Base-by-base conservation (phyloP, 2,888 invertebrate genomes). In the Eulithis testata region DNA sequence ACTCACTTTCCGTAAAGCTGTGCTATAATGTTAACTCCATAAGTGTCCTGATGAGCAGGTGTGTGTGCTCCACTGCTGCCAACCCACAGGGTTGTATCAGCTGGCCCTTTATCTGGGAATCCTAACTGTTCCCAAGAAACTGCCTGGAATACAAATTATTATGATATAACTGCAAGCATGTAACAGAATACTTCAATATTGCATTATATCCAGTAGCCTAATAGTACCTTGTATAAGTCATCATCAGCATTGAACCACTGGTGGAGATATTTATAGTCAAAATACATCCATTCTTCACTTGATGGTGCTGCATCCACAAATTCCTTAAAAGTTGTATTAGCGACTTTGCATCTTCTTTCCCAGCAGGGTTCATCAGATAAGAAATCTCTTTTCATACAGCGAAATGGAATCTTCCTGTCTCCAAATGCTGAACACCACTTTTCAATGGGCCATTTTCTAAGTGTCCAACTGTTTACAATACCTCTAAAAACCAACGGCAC, bases 41-140 rank as follows among this genome's bases (percentile, higher is more conserved):
- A 99, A 0, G 98, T 97, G 84, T 99, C 99, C 82, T 96, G 96
- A 86, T 99, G 99, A 69, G 98, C 97, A 2, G 98, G 97, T 0
- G 99, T 99, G 83, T 98, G 97, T 2, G 98, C 97, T 3, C 97
- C 97, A 77, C 93, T 91, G 67, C 96, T 96, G 40, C 98, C 98
- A 73, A 98, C 94, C 99, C 99, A 99, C 61, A 98, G 89, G 2
- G 97, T 97, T 56, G 96, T 96, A 67, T 97, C 96, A 11, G 92
- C 80, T 3, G 95, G 94, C 71, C 93, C 91, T 75, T 95, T 94
- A 2, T 95, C 94, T 11, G 94, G 85, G 83, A 96, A 96, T 0
- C 98, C 98, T 85, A 97, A 95, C 64, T 89, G 86, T 31, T 91
- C 85, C 96, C 97, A 98, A 53, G 84, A 83, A 60, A 90, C 68